A percentile compares a stretch with the other conserved stretches of the same genome.
phyloP scores from a whole-genome alignment of 2,113 vertebrate species.

The Scophthalmus maximus region DNA sequence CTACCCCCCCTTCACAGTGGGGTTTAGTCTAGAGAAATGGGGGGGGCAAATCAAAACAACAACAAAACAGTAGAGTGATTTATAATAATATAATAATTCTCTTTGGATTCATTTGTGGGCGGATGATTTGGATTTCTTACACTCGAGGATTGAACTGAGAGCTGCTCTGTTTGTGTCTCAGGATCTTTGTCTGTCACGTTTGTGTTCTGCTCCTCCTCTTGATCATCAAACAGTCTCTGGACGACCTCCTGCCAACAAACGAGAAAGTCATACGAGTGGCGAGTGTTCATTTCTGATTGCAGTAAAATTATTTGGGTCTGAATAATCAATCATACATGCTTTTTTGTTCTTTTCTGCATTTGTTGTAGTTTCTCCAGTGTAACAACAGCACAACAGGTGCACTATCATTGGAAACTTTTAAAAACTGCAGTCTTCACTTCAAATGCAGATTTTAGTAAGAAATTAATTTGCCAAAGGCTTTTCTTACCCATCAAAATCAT shows the following conservation, averaged over 20 bases:
- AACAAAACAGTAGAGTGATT: too few species aligned
- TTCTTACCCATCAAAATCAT: too few species aligned
- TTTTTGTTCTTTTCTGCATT: too few species aligned
- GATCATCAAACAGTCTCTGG: constrained; percentile 80
- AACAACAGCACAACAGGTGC: too few species aligned
- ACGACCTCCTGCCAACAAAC: constrained; percentile 70
- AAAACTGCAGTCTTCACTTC: too few species aligned
- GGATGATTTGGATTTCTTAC: constrained; percentile 50
- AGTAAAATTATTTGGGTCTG: too few species aligned
- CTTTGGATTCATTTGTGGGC: background rate
- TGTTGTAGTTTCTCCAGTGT: too few species aligned
- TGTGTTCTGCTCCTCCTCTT: constrained; percentile 54
- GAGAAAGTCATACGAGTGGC: background rate
- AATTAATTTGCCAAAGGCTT: too few species aligned
- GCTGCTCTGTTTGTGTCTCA: constrained; percentile 22
- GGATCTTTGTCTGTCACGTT: constrained; percentile 19
- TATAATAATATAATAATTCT: background rate
- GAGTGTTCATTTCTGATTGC: too few species aligned
- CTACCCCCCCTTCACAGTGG: constrained; percentile 25
- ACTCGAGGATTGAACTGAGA: constrained; percentile 20
- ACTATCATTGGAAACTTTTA: too few species aligned
- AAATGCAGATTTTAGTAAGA: too few species aligned
- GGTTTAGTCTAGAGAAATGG: constrained; percentile 46
- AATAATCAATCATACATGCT: too few species aligned
- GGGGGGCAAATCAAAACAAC: background rate